phyloP scores from a whole-genome alignment of 2,113 vertebrate species.

The Pitta sordida region DNA sequence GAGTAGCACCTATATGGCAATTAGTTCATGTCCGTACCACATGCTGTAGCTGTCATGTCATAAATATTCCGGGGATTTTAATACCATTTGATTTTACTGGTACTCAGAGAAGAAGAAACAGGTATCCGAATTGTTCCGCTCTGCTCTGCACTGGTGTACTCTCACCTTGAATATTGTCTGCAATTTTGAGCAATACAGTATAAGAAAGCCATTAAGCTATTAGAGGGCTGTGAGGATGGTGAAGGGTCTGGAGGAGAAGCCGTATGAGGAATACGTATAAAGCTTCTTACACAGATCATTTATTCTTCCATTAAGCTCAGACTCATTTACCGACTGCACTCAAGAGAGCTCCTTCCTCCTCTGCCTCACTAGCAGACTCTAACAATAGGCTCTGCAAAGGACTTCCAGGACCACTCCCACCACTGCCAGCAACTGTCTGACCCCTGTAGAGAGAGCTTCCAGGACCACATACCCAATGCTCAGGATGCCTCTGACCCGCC shows the following conservation, averaged over 20 bases:
- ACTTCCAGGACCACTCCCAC: neutral
- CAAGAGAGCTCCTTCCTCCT: neutral
- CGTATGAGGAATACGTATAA: neutral
- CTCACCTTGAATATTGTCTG: fast-evolving
- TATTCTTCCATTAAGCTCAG: neutral
- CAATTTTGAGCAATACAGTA: neutral
- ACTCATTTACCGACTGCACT: neutral
- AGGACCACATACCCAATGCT: fast-evolving
- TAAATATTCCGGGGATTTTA: neutral
- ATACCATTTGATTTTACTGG: neutral
- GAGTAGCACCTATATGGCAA: neutral
- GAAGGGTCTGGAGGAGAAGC: neutral
- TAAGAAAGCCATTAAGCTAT: neutral
- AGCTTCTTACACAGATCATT: neutral
- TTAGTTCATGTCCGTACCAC: neutral
- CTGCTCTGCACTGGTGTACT: fast-evolving
- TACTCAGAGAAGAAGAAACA: neutral
- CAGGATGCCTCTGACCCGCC: neutral
- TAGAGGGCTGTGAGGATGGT: neutral
- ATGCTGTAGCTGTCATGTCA: neutral
- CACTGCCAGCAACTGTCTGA: neutral
- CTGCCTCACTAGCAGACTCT: neutral
- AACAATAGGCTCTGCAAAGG: neutral
- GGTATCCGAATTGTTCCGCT: neutral
- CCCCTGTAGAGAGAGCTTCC: neutral